These are phyloP conservation scores for Trichoplusia ni DNA, from an alignment of 1,140 invertebrate species.

Conservation along the genomic window DNA sequence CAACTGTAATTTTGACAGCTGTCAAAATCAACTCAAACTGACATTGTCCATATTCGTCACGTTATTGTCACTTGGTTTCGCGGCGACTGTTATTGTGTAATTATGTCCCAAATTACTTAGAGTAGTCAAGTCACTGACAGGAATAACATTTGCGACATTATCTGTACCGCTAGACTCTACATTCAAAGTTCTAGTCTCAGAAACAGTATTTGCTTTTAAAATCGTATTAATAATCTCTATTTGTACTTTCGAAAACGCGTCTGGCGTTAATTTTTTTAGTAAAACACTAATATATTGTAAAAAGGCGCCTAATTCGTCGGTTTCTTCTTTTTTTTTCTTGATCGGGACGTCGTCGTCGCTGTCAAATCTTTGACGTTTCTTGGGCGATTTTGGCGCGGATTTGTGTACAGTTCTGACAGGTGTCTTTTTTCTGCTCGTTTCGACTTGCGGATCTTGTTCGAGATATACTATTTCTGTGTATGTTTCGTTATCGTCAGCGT, in stretches of 20 bases:
- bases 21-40: too few species aligned
- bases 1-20: too few species aligned
- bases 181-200: background rate
- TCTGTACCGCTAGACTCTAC: background rate
- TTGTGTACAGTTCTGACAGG: conserved; percentile 13
- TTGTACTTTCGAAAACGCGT: conserved; percentile 40
- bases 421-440: background rate
- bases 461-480: conserved; percentile 41
- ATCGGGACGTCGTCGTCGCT: conserved; percentile 7
- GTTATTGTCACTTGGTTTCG: background rate
- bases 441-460: background rate
- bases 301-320: conserved; percentile 29
- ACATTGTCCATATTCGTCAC: too few species aligned
- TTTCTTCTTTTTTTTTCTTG: background rate
- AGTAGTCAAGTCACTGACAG: background rate
- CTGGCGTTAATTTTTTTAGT: conserved; percentile 40
- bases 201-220: conserved; percentile 21
- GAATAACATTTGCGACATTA: background rate
- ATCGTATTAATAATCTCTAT: conserved; percentile 49
- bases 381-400: background rate
- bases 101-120: background rate
- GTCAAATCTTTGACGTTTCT: background rate
- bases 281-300: conserved; percentile 32
- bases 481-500: conserved; percentile 19
- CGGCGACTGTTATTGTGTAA: background rate